Evolutionary conservation across 2,888 invertebrate genomes (phyloP), one percentile per base, ranked within the genome.

Genomic region (Trissolcus japonicus): DNA sequence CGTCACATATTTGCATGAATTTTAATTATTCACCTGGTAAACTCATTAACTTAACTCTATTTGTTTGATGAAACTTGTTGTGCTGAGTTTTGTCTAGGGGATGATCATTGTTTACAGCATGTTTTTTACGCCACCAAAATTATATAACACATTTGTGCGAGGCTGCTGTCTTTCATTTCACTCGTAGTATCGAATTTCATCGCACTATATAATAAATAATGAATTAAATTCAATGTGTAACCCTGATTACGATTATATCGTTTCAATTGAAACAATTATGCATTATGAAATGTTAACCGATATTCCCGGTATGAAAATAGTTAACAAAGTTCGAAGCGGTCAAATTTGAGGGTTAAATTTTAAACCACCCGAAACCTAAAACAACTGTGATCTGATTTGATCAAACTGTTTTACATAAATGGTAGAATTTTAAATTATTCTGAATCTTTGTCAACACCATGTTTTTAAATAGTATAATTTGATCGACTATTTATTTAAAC

Each of bases 1-100:
- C 25, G 41, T 16, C 46, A 46, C n/a, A 60, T 46, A 48, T 35
- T 60, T 35, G 41, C 21, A 61, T 61, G 61, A 61, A 61, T 69
- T 55, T 60, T 50, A 69, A 69, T 60, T 61, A 46, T 53, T 21
- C 25, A 4, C 43, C 4, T 1, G 55, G 19, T 29, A 40, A 57
- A 57, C 29, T 57, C 29, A 21, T n/a, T 29, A 9, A 48, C 9
- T 16, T 16, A 43, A n/a, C 16, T 6, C 17, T 57, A 17, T 57
- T n/a, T 13, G 43, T 11, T 43, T 43, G 43, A 57, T 19, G n/a
- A 57, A 41, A 41, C 14, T 16, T 4, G 4, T 35, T 14, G 25
- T 53, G 11, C 50, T 9, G 11, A 11, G 50, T 17, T 19, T 1
- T 17, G 17, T 19, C 50, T 50, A 7, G 35, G 35, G 35, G 35